A percentile compares a stretch with the other conserved stretches of the same genome.
Conservation (phyloP, 2,888 invertebrate species). For the Harpalus rubripes region DNA sequence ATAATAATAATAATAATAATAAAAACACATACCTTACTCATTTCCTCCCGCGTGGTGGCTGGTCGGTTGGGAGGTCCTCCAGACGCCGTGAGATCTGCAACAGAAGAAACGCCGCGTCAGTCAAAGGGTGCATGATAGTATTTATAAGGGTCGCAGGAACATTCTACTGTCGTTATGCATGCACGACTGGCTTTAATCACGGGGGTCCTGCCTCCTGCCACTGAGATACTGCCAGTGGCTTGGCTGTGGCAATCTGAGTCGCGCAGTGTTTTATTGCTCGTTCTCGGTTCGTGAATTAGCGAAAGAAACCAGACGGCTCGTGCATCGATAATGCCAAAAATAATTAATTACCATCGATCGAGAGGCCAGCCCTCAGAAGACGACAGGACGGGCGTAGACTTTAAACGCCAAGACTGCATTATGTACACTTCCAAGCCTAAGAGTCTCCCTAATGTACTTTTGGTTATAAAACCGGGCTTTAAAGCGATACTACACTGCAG, state of each 20-base stretch:
- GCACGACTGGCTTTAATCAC: slow-evolving; percentile 75
- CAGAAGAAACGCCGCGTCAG: slow-evolving; percentile 69
- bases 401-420: not conserved
- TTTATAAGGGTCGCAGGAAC: slow-evolving; percentile 68
- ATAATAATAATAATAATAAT: too few relatives aligned
- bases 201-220: slow-evolving; percentile 50
- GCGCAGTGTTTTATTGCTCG: slow-evolving; percentile 76
- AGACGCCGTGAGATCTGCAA: slow-evolving; percentile 75
- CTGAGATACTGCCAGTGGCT: slow-evolving; percentile 24
- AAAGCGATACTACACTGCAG: too few relatives aligned
- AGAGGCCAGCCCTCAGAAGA: not conserved
- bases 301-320: slow-evolving; percentile 82
- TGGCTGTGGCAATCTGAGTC: slow-evolving; percentile 71
- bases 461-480: not conserved
- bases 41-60: slow-evolving; percentile 74
- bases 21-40: slow-evolving; percentile 74
- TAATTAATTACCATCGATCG: slow-evolving; percentile 86
- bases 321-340: slow-evolving; percentile 86
- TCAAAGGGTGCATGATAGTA: slow-evolving; percentile 53
- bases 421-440: not conserved
- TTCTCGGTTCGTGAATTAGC: slow-evolving; percentile 85
- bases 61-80: slow-evolving; percentile 70
- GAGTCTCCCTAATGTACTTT: not conserved
- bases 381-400: not conserved
- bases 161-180: slow-evolving; percentile 72